Base-by-base conservation (phyloP, 2,797 vertebrate species). In the Heteromormyrus szaboi region DNA sequence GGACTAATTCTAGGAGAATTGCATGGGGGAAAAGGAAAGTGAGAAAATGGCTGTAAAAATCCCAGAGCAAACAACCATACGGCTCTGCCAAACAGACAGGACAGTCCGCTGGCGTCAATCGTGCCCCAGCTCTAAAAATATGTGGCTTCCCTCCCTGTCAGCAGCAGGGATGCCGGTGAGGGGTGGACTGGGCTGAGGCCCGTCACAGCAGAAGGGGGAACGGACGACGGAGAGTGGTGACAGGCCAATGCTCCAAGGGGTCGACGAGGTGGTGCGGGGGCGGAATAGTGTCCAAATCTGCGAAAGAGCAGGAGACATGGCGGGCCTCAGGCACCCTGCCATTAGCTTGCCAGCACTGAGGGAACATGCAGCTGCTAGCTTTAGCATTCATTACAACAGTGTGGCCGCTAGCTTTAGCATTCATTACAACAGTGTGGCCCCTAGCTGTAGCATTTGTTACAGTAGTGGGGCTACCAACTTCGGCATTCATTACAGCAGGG, bases 221-320 rank as follows among this genome's bases (percentile, higher is more conserved):
- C n/a, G 72, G 72, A 79, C 37, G 37, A 44, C 17, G 14, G 72
- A 79, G 72, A 41, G 33, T 29, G 72, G 72, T 79, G 72, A 79
- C 72, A 79, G 72, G 72, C 72, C 33, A 79, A 79, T 79, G 72
- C 72, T 44, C 72, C 72, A 79, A 79, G 72, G 72, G 72, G 72
- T 79, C 72, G 37, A 79, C 14, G 72, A 79, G 72, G 72, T 79
- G 72, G 72, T 79, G 72, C 72, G 72, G 37, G 72, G 72, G 68
- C 0, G 68, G 68, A 76, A 76, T 76, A 76, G 33, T 79, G 72
- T 79, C 72, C 72, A 79, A 79, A 79, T 79, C 72, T 44, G 72
- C 72, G 19, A 44, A 72, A 79, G 72, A 79, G 72, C 72, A 79
- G 72, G 33, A 79, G 72, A 44, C 37, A n/a, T 79, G 72, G 72